phyloP scores from a whole-genome alignment of 2,888 invertebrate genomes.

The Artemia sinica region DNA sequence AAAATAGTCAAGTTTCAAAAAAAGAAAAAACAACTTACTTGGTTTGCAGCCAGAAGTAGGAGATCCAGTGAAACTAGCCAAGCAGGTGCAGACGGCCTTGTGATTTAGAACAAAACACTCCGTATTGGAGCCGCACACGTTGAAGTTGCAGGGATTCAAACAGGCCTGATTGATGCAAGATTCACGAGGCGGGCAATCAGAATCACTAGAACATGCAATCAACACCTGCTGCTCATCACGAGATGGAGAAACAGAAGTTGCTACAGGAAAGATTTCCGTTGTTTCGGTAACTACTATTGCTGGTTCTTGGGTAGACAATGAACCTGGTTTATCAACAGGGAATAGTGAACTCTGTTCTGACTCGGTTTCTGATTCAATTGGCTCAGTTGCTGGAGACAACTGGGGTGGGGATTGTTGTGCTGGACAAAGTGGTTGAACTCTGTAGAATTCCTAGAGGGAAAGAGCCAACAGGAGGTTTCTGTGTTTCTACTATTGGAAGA shows the following conservation, averaged over 20 bases:
- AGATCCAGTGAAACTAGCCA: constrained; percentile 30
- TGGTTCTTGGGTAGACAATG: not conserved
- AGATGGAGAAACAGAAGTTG: not conserved
- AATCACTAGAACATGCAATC: constrained; percentile 58
- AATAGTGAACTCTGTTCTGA: not conserved
- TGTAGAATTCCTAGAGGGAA: not conserved
- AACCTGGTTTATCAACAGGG: constrained; percentile 6
- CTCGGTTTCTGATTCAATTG: not conserved
- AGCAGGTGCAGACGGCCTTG: constrained; percentile 51
- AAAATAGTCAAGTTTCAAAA: not conserved
- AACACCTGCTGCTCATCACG: constrained; percentile 4
- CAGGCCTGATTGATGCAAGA: constrained; percentile 40
- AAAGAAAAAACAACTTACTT: constrained; percentile 20
- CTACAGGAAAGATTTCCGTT: no score
- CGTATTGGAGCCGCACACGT: constrained; percentile 37
- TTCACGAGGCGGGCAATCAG: constrained; percentile 66
- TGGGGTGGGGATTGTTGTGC: not conserved
- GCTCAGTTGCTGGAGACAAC: not conserved
- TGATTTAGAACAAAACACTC: constrained; percentile 51
- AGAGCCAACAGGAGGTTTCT: not conserved
- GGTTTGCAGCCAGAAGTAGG: constrained; percentile 32
- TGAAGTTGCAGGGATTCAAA: constrained; percentile 37
- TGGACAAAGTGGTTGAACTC: not conserved
- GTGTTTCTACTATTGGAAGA: not conserved
- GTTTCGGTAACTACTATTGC: not conserved